Evolutionary conservation across 1,140 invertebrate species (phyloP), one percentile per base, ranked within the genome.

Genomic region (Meloidogyne chitwoodi): DNA sequence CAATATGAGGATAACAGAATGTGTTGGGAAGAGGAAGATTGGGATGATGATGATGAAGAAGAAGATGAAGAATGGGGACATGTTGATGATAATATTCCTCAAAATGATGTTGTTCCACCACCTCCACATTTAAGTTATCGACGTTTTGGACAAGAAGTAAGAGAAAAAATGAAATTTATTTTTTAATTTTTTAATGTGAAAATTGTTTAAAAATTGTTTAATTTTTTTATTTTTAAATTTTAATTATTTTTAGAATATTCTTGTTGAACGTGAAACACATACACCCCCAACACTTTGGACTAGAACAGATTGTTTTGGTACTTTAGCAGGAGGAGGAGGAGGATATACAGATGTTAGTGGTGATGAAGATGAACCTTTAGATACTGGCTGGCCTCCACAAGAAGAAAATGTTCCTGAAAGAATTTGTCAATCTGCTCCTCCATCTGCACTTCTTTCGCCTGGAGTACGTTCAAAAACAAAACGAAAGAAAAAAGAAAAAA

Each of bases 231-330:
- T 26, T 64, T 63, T 63, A 26, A 48, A n/a, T n/a, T n/a, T n/a
- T n/a, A n/a, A n/a, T n/a, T n/a, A n/a, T n/a, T n/a, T 27, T 44
- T 61, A 81, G 85, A 86, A 85, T 68, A 84, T 87, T 75, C 79
- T 86, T 10, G 34, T 83, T 24, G 85, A 86, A 27, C 76, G 85
- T 24, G 62, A 68, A 14, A 83, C 85, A 12, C 85, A 86, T 63
- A 86, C 85, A 11, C 85, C 85, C 5, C 85, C 85, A 22, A 83
- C 85, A n/a, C 71, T 85, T 16, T 86, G 85, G 84, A 81, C 75
- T 34, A 27, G 61, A 11, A 26, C 29, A 22, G 48, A 38, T 64
- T 14, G 44, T 48, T 44, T 22, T 29, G 38, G 19, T 1, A 34
- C 24, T 31, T 34, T n/a, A 22, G 48, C 22, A 73, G 26, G 6